Conservation (phyloP, 2,888 invertebrate genomes). For the Lysandra coridon region DNA sequence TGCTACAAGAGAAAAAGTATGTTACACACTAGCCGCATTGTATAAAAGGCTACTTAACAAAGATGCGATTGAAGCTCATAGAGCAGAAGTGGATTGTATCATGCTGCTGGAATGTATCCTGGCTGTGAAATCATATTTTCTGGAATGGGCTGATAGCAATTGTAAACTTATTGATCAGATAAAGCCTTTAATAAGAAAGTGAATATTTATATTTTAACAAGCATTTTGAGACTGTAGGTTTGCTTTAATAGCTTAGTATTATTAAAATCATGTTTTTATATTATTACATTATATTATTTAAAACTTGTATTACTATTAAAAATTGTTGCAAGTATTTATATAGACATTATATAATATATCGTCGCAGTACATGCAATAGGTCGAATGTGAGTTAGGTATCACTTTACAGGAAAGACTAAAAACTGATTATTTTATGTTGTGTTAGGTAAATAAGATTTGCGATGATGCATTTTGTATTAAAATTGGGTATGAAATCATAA, state of each 20-base stretch:
- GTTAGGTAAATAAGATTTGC: no score
- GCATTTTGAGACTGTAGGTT: not conserved
- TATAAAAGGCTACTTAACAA: conserved; percentile 77
- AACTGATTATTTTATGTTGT: no score
- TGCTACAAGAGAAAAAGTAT: conserved; percentile 39
- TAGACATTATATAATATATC: not conserved
- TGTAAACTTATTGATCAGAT: conserved; percentile 54
- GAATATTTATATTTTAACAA: not conserved
- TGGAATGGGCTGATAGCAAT: conserved; percentile 72
- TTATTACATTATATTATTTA: not conserved
- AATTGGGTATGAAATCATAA: no score
- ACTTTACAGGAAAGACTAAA: no score
- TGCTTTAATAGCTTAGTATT: not conserved
- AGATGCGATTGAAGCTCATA: conserved; percentile 75
- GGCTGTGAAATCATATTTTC: conserved; percentile 77
- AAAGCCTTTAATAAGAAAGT: conserved; percentile 46
- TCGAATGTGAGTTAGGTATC: no score
- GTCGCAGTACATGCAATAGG: no score
- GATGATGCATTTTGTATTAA: no score
- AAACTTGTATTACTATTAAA: not conserved
- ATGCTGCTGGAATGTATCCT: conserved; percentile 83
- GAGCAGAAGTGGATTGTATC: conserved; percentile 85
- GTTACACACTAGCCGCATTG: conserved; percentile 76
- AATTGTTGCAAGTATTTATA: not conserved
- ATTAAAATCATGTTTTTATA: conserved; percentile 6